Conservation (phyloP, 2,797 vertebrate species). For the Labeo calbasu region DNA sequence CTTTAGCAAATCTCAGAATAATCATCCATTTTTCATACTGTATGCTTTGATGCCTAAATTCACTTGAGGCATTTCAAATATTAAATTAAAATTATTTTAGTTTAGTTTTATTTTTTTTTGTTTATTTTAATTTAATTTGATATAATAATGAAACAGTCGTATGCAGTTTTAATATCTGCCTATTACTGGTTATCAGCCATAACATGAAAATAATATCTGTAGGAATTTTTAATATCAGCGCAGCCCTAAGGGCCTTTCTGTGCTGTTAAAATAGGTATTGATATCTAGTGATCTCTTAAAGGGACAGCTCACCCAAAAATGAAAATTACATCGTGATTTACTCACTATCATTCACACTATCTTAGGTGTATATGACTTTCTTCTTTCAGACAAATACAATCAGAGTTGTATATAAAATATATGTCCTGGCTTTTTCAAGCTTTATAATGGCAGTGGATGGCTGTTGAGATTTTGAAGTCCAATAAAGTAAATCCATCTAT, state of each 20-base stretch:
- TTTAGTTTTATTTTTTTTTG: neutral
- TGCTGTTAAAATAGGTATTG: constrained; percentile 37
- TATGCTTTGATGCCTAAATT: neutral
- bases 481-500: too few relatives aligned
- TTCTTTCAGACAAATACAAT: too few relatives aligned
- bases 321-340: too few relatives aligned
- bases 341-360: too few relatives aligned
- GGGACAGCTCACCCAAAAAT: neutral
- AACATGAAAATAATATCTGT: neutral
- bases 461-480: too few relatives aligned
- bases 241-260: neutral
- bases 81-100: too few relatives aligned
- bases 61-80: neutral
- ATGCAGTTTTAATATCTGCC: neutral
- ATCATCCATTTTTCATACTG: neutral
- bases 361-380: too few relatives aligned
- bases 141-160: neutral
- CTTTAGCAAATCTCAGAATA: neutral
- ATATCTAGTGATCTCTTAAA: constrained; percentile 30
- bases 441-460: too few relatives aligned
- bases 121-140: neutral
- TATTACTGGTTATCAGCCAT: neutral
- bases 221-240: neutral
- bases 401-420: too few relatives aligned
- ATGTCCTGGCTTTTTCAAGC: too few relatives aligned